Conservation (phyloP, 2,888 invertebrate species). For the Operophtera brumata region DNA sequence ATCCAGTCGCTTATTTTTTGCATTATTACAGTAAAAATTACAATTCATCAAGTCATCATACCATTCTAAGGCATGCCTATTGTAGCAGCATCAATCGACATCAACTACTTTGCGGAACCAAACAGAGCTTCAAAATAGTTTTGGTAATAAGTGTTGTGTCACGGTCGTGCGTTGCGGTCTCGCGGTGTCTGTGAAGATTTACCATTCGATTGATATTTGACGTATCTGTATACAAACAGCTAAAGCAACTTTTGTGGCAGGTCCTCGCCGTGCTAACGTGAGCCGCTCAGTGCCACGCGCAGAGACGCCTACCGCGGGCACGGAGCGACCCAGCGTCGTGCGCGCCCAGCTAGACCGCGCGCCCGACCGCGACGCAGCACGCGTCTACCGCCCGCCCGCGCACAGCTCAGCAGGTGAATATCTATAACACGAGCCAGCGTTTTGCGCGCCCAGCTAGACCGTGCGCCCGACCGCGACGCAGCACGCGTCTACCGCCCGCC, state of each 20-base stretch:
- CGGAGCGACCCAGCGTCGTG: constrained; percentile 74
- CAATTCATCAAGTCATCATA: too few relatives aligned
- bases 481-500: constrained; percentile 68
- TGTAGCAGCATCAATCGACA: too few relatives aligned
- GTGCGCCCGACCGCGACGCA: constrained; percentile 70
- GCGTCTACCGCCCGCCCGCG: constrained; percentile 68
- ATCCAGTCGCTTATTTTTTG: too few relatives aligned
- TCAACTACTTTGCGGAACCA: too few relatives aligned
- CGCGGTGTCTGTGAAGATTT: too few relatives aligned
- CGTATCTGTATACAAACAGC: too few relatives aligned
- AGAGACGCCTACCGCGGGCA: constrained; percentile 45
- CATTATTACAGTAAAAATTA: too few relatives aligned
- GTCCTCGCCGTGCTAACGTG: constrained; percentile 57
- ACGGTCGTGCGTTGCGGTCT: constrained; percentile 8
- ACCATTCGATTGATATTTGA: background rate
- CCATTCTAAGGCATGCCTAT: too few relatives aligned
- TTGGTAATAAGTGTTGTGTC: background rate
- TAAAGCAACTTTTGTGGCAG: constrained; percentile 40
- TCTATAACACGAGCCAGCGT: constrained; percentile 51
- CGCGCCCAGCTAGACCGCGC: constrained; percentile 76
- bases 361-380: constrained; percentile 69
- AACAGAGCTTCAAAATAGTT: too few relatives aligned
- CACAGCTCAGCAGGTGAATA: constrained; percentile 69
- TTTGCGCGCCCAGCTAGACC: constrained; percentile 75
- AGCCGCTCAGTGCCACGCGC: constrained; percentile 50